These are phyloP conservation scores for Castor canadensis DNA, from an alignment of 2,113 vertebrate species.

Conservation along the genomic window DNA sequence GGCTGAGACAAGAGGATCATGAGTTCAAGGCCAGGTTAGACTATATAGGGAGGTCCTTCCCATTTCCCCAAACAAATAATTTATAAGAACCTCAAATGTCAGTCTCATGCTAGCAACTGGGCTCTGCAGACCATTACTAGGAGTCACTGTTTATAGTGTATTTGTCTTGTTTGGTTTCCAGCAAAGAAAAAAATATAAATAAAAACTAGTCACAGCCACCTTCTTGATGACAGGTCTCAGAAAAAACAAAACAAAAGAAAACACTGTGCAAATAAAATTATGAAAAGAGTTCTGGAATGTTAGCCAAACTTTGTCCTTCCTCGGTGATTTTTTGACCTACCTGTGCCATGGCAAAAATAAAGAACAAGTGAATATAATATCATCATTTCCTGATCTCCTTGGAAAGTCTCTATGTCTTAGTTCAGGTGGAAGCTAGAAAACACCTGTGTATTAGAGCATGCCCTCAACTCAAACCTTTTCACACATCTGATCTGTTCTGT, in stretches of 20 bases:
- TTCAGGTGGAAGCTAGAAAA: not conserved
- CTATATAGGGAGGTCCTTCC: no score
- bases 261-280: constrained; percentile 78
- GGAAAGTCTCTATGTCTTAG: not conserved
- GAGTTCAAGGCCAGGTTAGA: not conserved
- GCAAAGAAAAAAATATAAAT: not conserved
- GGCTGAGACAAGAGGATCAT: not conserved
- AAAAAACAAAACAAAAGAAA: constrained; percentile 75
- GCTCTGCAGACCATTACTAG: constrained; percentile 42
- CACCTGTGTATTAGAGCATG: not conserved
- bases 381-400: not conserved
- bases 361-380: constrained; percentile 64
- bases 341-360: not conserved
- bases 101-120: constrained; percentile 72
- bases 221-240: constrained; percentile 76
- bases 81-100: constrained; percentile 77
- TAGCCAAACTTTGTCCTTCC: not conserved
- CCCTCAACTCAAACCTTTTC: not conserved
- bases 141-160: constrained; percentile 80
- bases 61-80: constrained; percentile 28
- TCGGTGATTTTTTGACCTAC: not conserved
- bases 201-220: constrained; percentile 20
- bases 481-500: not conserved
- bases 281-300: constrained; percentile 33
- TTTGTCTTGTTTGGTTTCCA: constrained; percentile 75